Evolutionary conservation across 2,888 invertebrate species (phyloP), one percentile per base, ranked within the genome.

Genomic region (Xanthia icteritia): DNA sequence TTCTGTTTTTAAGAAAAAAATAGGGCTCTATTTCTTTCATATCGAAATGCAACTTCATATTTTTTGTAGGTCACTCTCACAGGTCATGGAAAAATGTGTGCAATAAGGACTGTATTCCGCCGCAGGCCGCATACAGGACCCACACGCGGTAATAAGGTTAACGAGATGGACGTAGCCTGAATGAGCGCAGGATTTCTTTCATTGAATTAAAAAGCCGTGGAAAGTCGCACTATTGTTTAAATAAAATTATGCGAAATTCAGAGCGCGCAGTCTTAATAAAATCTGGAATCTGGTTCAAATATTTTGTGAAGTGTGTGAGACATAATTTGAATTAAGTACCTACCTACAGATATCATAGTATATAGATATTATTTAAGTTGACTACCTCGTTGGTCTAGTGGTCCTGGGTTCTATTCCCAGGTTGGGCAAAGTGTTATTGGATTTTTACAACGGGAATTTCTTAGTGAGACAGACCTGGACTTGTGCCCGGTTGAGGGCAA

Each of bases 121-220:
- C 63, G 71, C 76, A 79, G 74, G 77, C 86, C 83, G 82, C 89
- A 89, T 86, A 84, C 91, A 92, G 91, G 91, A 91, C 91, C 90
- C 91, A 87, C 92, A 91, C 91, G 90, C 89, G 87, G 92, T 95
- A 94, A 95, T 94, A 93, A 94, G 94, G 94, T 94, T 95, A 95
- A 95, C 94, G 94, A 94, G 93, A 90, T 90, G 91, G 90, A 91
- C 90, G 93, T 92, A 92, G 92, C 90, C 90, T 92, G 93, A 94
- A 94, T 92, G 93, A 93, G 92, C 86, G 89, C 90, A 91, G 91
- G 91, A 92, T 91, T 90, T 89, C 90, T 91, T 94, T 93, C 90
- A 93, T 92, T 93, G 86, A 92, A 92, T 92, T 91, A 90, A 89
- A 93, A 92, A 90, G 86, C 84, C 82, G 82, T 83, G 70, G 70